Base-by-base conservation (phyloP, 2,113 vertebrate species). In the Oncorhynchus gorbuscha region DNA sequence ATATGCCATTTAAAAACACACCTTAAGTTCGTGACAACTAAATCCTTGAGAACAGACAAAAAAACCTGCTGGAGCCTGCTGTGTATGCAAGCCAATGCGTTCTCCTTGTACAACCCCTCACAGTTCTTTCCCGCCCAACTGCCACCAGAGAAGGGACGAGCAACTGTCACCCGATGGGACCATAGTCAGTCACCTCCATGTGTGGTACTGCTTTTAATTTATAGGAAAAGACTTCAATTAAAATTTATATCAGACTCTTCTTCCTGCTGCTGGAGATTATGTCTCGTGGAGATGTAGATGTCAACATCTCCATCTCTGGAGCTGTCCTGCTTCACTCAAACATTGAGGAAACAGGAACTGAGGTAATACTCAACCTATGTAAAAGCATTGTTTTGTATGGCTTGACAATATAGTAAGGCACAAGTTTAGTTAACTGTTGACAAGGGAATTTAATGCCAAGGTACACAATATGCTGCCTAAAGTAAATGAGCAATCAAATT, bases 81-180 rank as follows among this genome's bases (percentile, higher is more conserved):
- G 82, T 88, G 20, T 62, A 18, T 28, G 0, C 75, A 18, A 83
- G 87, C 24, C 8, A 3, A 0, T 69, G 89, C 69, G 81, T 68
- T 14, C 4, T 92, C n/a, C 6, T 14, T 87, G 35, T 80, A 88
- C 73, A 87, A 74, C 45, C 79, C 91, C 70, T 81, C 84, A 83
- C 68, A 91, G 88, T 69, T 80, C 75, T 1, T 22, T 73, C 48
- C 77, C 18, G 1, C 24, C 67, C 5, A 78, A 69, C 79, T 91
- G 89, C 14, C 18, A 0, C 28, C 14, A 0, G 2, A 68, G 1
- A 4, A 32, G 12, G 35, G 35, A 39, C 6, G 1, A 70, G n/a
- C 3, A 5, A 9, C 49, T 0, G 2, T 11, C 65, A 22, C 49
- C 3, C 24, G 3, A 18, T 4, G 77, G 74, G 3, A 72, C 74